Percentiles rank a stretch among this genome's conserved stretches.
Evolutionary conservation across 2,888 invertebrate genomes (phyloP).

Genomic region (Lithophane leautieri): DNA sequence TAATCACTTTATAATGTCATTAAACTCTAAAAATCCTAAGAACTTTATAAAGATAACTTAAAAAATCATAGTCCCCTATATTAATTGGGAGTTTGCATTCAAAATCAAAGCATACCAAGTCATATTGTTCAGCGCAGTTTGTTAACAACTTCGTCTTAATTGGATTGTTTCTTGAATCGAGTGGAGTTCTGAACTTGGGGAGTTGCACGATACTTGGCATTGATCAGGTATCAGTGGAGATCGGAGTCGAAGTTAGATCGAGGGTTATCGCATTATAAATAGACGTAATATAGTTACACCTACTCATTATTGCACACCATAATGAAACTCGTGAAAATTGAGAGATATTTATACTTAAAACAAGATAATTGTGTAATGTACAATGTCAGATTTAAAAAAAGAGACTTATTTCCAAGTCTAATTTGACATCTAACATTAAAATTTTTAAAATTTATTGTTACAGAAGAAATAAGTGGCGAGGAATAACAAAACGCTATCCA

Average conservation of each 20-base stretch:
- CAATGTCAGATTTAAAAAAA: neutral
- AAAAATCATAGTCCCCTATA: conserved; percentile 9
- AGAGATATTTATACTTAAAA: neutral
- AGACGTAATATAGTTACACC: neutral
- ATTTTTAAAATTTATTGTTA: neutral
- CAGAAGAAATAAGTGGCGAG: neutral
- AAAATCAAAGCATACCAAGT: conserved; percentile 40
- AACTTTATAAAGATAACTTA: neutral
- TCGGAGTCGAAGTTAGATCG: conserved; percentile 6
- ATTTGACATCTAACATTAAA: neutral
- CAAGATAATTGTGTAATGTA: neutral
- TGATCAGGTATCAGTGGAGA: conserved; percentile 32
- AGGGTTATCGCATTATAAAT: neutral
- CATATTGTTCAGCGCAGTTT: conserved; percentile 55
- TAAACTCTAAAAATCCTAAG: neutral
- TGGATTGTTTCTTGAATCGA: conserved; percentile 62
- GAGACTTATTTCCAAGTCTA: neutral
- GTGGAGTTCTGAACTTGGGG: conserved; percentile 47
- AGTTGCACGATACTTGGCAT: conserved; percentile 38
- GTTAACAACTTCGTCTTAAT: conserved; percentile 64
- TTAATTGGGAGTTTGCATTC: conserved; percentile 46
- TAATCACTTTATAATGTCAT: neutral
- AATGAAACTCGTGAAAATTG: neutral
- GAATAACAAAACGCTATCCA: neutral
- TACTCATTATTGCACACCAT: neutral